These are phyloP conservation scores for Pollenia griseotomentosa DNA, from an alignment of 2,888 invertebrate species.

Conservation along the genomic window DNA sequence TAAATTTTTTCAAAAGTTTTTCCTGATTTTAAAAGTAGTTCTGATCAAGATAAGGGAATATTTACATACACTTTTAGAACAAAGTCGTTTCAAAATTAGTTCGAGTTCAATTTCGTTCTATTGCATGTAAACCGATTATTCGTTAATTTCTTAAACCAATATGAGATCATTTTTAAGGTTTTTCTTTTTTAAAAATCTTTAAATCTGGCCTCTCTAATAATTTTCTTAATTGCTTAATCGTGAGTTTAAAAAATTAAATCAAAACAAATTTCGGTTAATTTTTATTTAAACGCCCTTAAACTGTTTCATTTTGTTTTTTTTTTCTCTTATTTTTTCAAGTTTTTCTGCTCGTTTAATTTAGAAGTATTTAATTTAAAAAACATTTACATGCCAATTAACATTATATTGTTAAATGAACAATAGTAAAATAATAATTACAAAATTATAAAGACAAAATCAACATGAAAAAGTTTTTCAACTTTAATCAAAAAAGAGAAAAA, in stretches of 20 bases:
- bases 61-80: too few relatives aligned
- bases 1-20: too few relatives aligned
- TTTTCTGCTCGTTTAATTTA: conserved; percentile 35
- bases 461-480: conserved; percentile 4
- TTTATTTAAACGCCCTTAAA: conserved; percentile 71
- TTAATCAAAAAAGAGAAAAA: not conserved
- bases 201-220: conserved; percentile 34
- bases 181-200: not conserved
- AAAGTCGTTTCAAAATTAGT: too few relatives aligned
- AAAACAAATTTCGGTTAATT: conserved; percentile 39
- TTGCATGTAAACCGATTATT: too few relatives aligned
- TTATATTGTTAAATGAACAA: conserved; percentile 68
- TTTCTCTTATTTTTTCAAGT: not conserved
- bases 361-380: conserved; percentile 63
- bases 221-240: conserved; percentile 18
- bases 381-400: conserved; percentile 68
- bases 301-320: conserved; percentile 50
- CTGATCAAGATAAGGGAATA: too few relatives aligned
- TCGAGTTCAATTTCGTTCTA: too few relatives aligned
- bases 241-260: conserved; percentile 27
- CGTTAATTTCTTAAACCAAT: too few relatives aligned
- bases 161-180: not conserved
- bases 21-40: too few relatives aligned
- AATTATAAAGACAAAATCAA: conserved; percentile 48
- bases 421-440: conserved; percentile 46